Conservation (phyloP, 2,888 invertebrate species). For the Dysmachus trigonus region DNA sequence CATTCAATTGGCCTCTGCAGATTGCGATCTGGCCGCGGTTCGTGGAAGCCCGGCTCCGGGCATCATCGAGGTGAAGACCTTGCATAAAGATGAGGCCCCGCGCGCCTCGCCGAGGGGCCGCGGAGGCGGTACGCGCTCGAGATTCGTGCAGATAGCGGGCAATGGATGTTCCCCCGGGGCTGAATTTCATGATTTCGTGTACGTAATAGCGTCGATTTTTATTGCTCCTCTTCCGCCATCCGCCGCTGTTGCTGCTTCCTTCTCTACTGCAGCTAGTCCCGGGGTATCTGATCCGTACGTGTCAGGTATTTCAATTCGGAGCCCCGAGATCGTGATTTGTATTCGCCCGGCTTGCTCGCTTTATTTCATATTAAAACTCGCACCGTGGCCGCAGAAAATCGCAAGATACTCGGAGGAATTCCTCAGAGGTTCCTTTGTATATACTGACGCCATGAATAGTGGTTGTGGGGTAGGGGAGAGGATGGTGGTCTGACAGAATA, state of each 20-base stretch:
- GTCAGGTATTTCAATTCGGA: conserved; percentile 34
- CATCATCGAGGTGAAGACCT: not conserved
- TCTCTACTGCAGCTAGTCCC: not conserved
- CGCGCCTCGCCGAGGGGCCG: not conserved
- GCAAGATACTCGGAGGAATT: not conserved
- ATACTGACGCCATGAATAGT: not conserved
- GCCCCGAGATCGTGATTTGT: conserved; percentile 46
- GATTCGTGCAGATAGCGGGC: conserved; percentile 21
- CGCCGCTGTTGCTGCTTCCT: not conserved
- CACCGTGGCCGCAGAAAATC: conserved; percentile 3
- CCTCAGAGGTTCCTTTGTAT: not conserved
- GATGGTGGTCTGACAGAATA: not conserved
- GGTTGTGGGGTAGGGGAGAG: not conserved
- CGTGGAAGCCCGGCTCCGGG: not conserved
- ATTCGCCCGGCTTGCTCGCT: conserved; percentile 39
- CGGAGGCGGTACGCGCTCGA: not conserved
- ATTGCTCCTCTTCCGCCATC: conserved; percentile 8
- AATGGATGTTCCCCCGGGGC: not conserved
- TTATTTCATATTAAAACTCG: conserved; percentile 21
- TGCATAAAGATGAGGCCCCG: conserved; percentile 13
- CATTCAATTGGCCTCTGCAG: conserved; percentile 44
- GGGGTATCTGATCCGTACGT: conserved; percentile 14
- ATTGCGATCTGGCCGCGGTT: conserved; percentile 29
- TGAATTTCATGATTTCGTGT: conserved; percentile 26
- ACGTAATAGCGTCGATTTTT: conserved; percentile 23